Evolutionary conservation across 2,888 invertebrate genomes (phyloP).

Genomic region (Nomada fabriciana): DNA sequence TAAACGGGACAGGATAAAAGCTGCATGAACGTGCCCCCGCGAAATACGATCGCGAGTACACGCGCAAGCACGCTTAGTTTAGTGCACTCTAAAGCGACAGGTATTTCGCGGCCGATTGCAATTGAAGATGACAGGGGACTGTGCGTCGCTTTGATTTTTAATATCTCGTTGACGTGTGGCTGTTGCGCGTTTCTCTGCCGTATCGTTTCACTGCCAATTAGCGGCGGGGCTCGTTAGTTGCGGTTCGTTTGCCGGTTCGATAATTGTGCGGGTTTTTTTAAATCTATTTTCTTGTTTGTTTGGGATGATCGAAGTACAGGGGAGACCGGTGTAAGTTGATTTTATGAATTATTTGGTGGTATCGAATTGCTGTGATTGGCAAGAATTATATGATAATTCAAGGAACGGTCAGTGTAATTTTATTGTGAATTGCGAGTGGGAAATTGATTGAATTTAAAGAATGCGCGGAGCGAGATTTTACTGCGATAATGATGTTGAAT

Average conservation of each 20-base stretch:
- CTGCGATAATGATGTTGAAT: too few species aligned
- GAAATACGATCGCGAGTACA: constrained; percentile 7
- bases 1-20: constrained; percentile 26
- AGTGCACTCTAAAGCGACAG: constrained; percentile 15
- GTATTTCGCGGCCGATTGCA: constrained; percentile 8
- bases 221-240: not conserved
- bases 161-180: not conserved
- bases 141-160: constrained; percentile 7
- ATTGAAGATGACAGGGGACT: constrained; percentile 23
- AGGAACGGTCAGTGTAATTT: too few species aligned
- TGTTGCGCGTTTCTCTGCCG: not conserved
- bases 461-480: too few species aligned
- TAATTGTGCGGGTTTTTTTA: not conserved
- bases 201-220: not conserved
- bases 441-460: too few species aligned
- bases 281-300: too few species aligned
- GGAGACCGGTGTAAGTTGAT: too few species aligned
- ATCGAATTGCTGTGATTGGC: too few species aligned
- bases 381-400: too few species aligned
- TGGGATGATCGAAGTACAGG: too few species aligned
- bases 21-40: constrained; percentile 22
- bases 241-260: not conserved
- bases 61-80: constrained; percentile 1
- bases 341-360: too few species aligned
- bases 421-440: too few species aligned